Conservation (phyloP, 1,140 invertebrate genomes). For the Drosophila insularis region DNA sequence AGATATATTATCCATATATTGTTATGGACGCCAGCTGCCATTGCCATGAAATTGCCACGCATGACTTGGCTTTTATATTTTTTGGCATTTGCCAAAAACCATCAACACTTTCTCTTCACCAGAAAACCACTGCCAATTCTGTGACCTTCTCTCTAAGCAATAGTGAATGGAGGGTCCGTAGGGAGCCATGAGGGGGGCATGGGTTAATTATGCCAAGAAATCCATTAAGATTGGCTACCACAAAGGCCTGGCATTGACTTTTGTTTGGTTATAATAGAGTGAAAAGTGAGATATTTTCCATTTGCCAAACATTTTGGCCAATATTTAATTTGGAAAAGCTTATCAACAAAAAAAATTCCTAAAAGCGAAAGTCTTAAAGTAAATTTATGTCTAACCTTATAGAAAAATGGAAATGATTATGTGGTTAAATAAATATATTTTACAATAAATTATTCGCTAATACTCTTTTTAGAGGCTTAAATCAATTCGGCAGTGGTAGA, state of each 20-base stretch:
- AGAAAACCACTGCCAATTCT: conserved; percentile 8
- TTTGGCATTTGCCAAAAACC: conserved; percentile 54
- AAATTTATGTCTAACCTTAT: not conserved
- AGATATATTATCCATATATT: conserved; percentile 39
- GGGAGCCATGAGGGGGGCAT: conserved; percentile 4
- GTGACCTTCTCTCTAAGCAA: conserved; percentile 24
- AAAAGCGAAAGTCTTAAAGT: not conserved
- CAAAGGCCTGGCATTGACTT: conserved; percentile 55
- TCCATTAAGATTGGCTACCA: conserved; percentile 59
- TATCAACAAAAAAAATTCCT: not conserved
- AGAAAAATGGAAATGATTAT: not conserved
- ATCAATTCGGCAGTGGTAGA: conserved; percentile 1
- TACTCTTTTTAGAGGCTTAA: not conserved
- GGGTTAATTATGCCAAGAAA: conserved; percentile 77
- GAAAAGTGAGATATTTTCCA: conserved; percentile 25
- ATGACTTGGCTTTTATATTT: conserved; percentile 73
- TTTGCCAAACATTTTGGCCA: conserved; percentile 1
- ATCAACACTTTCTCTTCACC: conserved; percentile 60
- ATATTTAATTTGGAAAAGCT: conserved; percentile 9
- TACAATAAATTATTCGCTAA: not conserved
- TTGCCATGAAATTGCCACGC: conserved; percentile 61
- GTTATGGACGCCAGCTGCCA: conserved; percentile 64
- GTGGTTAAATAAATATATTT: not conserved
- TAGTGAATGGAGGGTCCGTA: not conserved
- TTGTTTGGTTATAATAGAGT: conserved; percentile 28